Evolutionary conservation across 1,140 invertebrate species (phyloP).

Genomic region (Drosophila quadrilineata): DNA sequence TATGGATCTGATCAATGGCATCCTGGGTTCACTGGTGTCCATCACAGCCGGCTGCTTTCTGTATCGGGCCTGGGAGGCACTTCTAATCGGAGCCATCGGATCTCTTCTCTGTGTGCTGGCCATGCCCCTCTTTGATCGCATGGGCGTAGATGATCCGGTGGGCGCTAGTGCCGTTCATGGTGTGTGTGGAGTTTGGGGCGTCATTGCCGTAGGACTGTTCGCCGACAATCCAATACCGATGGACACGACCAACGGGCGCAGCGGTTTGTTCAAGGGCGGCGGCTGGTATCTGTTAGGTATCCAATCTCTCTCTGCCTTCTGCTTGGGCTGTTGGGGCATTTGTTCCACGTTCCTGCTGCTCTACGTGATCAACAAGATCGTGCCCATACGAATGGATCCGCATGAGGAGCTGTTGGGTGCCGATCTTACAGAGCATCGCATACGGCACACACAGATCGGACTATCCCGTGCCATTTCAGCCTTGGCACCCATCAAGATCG

Average conservation of each 20-base stretch:
- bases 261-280: constrained; percentile 94
- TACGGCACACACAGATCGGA: constrained; percentile 83
- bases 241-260: constrained; percentile 88
- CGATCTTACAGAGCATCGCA: constrained; percentile 92
- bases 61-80: constrained; percentile 91
- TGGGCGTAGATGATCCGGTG: constrained; percentile 94
- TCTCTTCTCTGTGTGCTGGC: constrained; percentile 86
- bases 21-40: constrained; percentile 92
- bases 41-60: constrained; percentile 96
- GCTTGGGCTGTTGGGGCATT: constrained; percentile 88
- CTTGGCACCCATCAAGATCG: constrained; percentile 82
- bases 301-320: constrained; percentile 88
- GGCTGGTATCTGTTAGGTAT: constrained; percentile 93
- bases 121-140: constrained; percentile 88
- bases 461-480: constrained; percentile 85
- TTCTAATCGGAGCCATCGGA: constrained; percentile 91
- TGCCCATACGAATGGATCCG: constrained; percentile 91
- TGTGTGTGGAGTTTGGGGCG: constrained; percentile 87
- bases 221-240: constrained; percentile 92
- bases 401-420: constrained; percentile 93
- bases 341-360: constrained; percentile 86
- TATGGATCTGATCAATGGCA: constrained; percentile 93
- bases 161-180: constrained; percentile 95
- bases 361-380: constrained; percentile 89
- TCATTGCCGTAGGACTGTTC: constrained; percentile 94